These are phyloP conservation scores for Campylomormyrus tamandua DNA, from an alignment of 2,113 vertebrate genomes.

Conservation along the genomic window DNA sequence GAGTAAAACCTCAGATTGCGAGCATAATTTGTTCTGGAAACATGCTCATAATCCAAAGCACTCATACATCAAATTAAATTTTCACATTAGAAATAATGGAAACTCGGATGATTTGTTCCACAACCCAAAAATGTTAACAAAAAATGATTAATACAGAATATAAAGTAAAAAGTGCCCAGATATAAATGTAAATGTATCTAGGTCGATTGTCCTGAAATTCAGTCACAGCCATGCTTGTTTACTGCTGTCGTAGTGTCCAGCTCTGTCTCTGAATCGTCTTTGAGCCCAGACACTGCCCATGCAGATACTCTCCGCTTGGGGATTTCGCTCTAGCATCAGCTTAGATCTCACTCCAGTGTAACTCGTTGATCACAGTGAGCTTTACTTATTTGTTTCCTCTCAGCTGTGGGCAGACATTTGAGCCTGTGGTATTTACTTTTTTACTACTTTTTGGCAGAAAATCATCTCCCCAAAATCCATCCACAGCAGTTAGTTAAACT, in stretches of 20 bases:
- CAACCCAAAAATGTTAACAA: too few species aligned
- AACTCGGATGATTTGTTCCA: too few species aligned
- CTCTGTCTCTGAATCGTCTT: background rate
- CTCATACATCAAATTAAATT: too few species aligned
- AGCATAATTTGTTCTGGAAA: too few species aligned
- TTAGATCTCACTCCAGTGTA: background rate
- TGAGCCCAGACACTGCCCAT: background rate
- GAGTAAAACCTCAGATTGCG: too few species aligned
- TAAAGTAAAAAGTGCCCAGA: background rate
- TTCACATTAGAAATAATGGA: too few species aligned
- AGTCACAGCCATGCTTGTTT: background rate
- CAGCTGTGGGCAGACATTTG: background rate
- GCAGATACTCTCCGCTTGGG: background rate
- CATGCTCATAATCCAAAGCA: too few species aligned
- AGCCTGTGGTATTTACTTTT: background rate
- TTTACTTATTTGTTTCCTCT: background rate
- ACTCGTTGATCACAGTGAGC: background rate
- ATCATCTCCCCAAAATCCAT: background rate
- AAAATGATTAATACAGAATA: too few species aligned
- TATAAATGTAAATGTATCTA: background rate
- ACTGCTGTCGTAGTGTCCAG: too few species aligned
- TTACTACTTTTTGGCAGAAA: background rate
- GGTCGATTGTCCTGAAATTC: background rate
- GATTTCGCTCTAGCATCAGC: background rate
- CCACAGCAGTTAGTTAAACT: background rate